phyloP scores from a whole-genome alignment of 2,888 invertebrate genomes.

The Mystacides longicornis region DNA sequence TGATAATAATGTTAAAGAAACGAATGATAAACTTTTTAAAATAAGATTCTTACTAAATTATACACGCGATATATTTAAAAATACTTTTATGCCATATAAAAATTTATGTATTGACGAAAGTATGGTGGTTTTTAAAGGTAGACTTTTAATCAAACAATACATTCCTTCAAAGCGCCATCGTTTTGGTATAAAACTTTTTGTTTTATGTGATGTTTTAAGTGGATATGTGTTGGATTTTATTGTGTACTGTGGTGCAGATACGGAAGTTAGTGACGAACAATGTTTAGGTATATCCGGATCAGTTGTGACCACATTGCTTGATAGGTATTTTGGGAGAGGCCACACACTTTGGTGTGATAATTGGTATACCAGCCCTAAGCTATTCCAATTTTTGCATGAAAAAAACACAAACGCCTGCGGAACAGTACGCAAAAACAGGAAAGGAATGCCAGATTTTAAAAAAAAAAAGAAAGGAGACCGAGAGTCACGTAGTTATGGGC shows the following conservation, averaged over 20 bases:
- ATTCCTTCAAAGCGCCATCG: neutral
- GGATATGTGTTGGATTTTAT: neutral
- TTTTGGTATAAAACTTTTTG: neutral
- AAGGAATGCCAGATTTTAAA: too few species aligned
- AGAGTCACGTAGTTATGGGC: neutral
- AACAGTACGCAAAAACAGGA: neutral
- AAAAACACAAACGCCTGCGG: neutral
- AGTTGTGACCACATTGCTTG: too few species aligned
- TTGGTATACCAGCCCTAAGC: too few species aligned
- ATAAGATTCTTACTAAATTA: too few species aligned
- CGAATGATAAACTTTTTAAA: too few species aligned
- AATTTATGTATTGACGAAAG: neutral
- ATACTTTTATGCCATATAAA: neutral
- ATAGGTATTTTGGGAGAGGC: too few species aligned
- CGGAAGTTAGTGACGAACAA: too few species aligned
- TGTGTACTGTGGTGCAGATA: neutral
- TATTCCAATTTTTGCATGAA: too few species aligned
- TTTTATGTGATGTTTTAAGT: neutral
- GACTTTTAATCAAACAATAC: neutral
- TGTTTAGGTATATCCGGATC: too few species aligned
- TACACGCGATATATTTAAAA: neutral
- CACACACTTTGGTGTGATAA: too few species aligned
- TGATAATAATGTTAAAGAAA: too few species aligned
- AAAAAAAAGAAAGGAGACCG: neutral
- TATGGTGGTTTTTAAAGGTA: neutral